Evolutionary conservation across 2,888 invertebrate genomes (phyloP), one percentile per base, ranked within the genome.

Genomic region (Brachyptera risi): DNA sequence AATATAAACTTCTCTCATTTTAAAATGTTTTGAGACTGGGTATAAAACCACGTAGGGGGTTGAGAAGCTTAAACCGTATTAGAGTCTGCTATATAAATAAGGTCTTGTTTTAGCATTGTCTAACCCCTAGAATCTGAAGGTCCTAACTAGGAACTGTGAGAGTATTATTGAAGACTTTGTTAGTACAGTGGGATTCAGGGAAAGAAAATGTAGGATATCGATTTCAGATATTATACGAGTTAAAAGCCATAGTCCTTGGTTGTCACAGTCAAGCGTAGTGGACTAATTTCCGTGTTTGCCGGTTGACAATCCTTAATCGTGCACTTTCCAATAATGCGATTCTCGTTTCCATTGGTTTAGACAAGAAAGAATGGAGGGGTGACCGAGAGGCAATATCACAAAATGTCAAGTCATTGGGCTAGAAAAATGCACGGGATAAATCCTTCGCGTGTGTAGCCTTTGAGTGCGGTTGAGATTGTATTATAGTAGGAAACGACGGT

Each of bases 211-310:
- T 21, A 4, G n/a, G 24, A 24, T 47, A 47, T 47, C 24, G 47
- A 47, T 47, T 47, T 47, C 47, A 47, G 47, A 47, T 47, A 47
- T 47, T 3, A n/a, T n/a, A 47, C 47, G 2, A 47, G 47, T 19
- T 17, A 3, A 47, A 47, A 42, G 47, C 23, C 47, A 47, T 31
- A 7, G 31, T n/a, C 31, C 31, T 5, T 5, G 31, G 5, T 31
- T 31, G 31, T 31, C 31, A 31, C 31, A 31, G 7, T 31, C 7
- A 11, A n/a, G n/a, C n/a, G n/a, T n/a, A n/a, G 7, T 7, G 31
- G 31, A 47, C 47, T 47, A 47, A 47, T 47, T 47, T 21, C 23
- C 23, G 24, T 47, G 24, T 47, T 47, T 47, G 23, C 23, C 47
- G 9, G 23, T 9, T 21, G 47, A 47, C 19, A 47, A 47, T 47